Evolutionary conservation across 1,140 invertebrate species (phyloP).

Genomic region (Drosophila mayri): DNA sequence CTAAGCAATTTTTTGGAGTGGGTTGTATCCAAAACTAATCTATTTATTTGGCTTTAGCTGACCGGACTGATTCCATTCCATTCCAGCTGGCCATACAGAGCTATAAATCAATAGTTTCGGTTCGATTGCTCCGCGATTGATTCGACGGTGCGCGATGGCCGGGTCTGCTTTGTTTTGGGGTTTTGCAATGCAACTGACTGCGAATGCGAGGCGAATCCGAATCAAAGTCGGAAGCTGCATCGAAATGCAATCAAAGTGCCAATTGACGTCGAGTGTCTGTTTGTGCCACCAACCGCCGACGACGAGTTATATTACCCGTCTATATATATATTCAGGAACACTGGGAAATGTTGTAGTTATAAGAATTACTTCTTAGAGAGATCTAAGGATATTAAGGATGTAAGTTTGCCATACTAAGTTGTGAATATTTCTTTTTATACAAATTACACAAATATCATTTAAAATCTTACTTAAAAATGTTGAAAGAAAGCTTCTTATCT

Average conservation of each 20-base stretch:
- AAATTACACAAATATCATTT: no score
- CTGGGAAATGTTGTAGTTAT: not conserved
- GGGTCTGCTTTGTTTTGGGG: conserved; percentile 65
- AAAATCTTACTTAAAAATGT: no score
- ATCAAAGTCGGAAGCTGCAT: conserved; percentile 57
- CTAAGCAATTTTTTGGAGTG: conserved; percentile 42
- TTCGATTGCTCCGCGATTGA: conserved; percentile 37
- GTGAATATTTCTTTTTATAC: no score
- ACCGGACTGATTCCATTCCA: conserved; percentile 52
- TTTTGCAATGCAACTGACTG: conserved; percentile 73
- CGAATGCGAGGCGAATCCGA: conserved; percentile 32
- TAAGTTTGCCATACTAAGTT: no score
- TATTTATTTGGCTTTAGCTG: conserved; percentile 78
- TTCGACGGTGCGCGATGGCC: conserved; percentile 30
- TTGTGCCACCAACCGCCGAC: conserved; percentile 27
- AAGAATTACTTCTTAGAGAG: not conserved
- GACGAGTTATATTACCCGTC: conserved; percentile 42
- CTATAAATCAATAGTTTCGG: conserved; percentile 79
- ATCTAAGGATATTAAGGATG: not conserved
- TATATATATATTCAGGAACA: conserved; percentile 8
- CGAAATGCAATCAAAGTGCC: conserved; percentile 74
- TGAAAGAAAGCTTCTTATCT: not conserved
- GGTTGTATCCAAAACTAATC: conserved; percentile 62
- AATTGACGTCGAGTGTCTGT: conserved; percentile 56
- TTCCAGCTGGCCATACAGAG: conserved; percentile 55